phyloP scores from a whole-genome alignment of 2,797 vertebrate species.

The Danionella dracula region DNA sequence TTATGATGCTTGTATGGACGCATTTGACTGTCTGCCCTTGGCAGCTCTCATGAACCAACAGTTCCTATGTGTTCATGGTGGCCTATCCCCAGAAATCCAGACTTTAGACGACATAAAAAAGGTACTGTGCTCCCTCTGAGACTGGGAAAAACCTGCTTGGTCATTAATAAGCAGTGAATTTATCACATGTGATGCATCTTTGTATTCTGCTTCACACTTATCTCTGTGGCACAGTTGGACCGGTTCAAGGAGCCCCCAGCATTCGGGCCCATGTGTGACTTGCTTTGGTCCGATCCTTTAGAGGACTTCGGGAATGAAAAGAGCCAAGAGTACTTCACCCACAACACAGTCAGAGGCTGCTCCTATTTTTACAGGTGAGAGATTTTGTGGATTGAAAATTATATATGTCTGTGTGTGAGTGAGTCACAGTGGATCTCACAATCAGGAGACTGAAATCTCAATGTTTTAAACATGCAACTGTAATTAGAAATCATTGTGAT shows the following conservation, averaged over 20 bases:
- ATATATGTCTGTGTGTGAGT: not conserved
- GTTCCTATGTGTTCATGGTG: constrained; percentile 80
- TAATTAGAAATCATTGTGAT: no score
- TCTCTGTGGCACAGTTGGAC: constrained; percentile 64
- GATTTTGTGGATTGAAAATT: not conserved
- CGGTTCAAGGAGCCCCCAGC: constrained; percentile 80
- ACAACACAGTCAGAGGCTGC: constrained; percentile 79
- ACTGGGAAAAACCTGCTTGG: constrained; percentile 27
- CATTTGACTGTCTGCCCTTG: constrained; percentile 80
- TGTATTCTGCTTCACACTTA: constrained; percentile 18
- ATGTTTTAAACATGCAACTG: no score
- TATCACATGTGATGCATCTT: not conserved
- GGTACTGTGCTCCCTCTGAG: constrained; percentile 53
- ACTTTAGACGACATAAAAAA: constrained; percentile 81
- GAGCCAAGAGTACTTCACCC: constrained; percentile 77
- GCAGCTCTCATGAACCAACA: constrained; percentile 82
- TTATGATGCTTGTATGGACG: constrained; percentile 80
- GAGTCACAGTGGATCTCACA: no score
- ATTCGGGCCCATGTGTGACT: constrained; percentile 79
- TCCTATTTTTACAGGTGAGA: constrained; percentile 79
- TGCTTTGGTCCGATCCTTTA: constrained; percentile 77
- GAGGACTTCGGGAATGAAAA: constrained; percentile 81
- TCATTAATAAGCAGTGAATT: not conserved
- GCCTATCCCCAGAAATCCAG: constrained; percentile 80
- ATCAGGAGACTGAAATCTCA: no score